These are phyloP conservation scores for Galendromus occidentalis DNA, from an alignment of 1,140 invertebrate genomes.

Conservation along the genomic window DNA sequence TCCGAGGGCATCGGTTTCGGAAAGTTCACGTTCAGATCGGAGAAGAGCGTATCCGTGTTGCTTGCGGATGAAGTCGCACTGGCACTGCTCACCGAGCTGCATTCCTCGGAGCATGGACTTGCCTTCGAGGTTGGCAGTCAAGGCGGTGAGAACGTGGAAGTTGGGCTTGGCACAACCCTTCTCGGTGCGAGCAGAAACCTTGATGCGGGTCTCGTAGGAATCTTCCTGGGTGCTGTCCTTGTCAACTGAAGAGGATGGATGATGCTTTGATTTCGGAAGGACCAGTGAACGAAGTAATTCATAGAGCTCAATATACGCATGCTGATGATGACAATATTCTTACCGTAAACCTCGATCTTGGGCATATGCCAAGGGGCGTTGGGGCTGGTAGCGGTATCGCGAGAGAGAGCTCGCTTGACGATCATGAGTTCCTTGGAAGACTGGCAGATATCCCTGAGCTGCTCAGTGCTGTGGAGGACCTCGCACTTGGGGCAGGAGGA, in stretches of 20 bases:
- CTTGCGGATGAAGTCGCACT: background rate
- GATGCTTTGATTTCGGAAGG: background rate
- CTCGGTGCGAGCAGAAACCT: background rate
- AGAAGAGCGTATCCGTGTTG: background rate
- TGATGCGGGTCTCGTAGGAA: background rate
- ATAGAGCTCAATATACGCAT: background rate
- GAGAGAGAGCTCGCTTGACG: background rate
- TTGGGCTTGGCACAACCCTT: background rate
- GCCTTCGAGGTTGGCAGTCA: background rate
- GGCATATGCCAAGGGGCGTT: background rate
- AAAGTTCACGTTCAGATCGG: background rate
- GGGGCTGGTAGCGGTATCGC: background rate
- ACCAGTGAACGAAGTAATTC: background rate
- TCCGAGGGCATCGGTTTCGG: background rate
- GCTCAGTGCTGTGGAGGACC: background rate
- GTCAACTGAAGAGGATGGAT: background rate
- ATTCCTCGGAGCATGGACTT: background rate
- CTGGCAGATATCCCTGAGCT: background rate
- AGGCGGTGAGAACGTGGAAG: background rate
- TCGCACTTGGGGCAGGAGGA: conserved; percentile 3
- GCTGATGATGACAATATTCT: background rate
- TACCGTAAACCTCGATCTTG: background rate
- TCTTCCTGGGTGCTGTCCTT: background rate
- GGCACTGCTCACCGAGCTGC: background rate
- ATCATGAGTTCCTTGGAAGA: background rate